These are phyloP conservation scores for Rhynchonycteris naso DNA, from an alignment of 2,797 vertebrate species.

Conservation along the genomic window DNA sequence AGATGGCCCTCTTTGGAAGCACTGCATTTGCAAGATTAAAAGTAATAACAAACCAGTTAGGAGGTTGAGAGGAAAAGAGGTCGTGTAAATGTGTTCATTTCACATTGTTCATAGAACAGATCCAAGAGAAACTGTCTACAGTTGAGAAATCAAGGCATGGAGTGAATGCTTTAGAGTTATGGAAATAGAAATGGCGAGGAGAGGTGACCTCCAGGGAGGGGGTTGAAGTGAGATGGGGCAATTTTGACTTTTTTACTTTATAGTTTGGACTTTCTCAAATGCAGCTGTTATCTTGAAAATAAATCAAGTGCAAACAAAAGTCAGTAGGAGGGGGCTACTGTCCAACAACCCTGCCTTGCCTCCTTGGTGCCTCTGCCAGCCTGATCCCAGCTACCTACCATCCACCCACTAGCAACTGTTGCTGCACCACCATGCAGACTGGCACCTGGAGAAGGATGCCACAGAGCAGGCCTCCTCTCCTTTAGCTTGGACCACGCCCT, in stretches of 20 bases:
- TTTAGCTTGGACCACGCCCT: not conserved
- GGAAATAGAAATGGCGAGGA: not conserved
- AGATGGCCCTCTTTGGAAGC: not conserved
- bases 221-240: not conserved
- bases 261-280: not conserved
- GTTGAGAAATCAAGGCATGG: not conserved
- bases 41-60: not conserved
- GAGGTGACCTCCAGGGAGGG: not conserved
- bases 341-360: not conserved
- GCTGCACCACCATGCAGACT: not conserved
- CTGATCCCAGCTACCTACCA: not conserved
- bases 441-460: not conserved
- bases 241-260: not conserved
- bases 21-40: not conserved
- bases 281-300: not conserved
- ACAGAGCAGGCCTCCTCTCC: not conserved
- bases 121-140: not conserved
- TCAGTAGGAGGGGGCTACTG: not conserved
- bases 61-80: not conserved
- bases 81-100: not conserved
- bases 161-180: not conserved
- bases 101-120: not conserved
- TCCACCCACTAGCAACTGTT: not conserved
- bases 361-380: not conserved
- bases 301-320: not conserved